phyloP scores from a whole-genome alignment of 1,140 invertebrate genomes.

The Macrobrachium nipponense region DNA sequence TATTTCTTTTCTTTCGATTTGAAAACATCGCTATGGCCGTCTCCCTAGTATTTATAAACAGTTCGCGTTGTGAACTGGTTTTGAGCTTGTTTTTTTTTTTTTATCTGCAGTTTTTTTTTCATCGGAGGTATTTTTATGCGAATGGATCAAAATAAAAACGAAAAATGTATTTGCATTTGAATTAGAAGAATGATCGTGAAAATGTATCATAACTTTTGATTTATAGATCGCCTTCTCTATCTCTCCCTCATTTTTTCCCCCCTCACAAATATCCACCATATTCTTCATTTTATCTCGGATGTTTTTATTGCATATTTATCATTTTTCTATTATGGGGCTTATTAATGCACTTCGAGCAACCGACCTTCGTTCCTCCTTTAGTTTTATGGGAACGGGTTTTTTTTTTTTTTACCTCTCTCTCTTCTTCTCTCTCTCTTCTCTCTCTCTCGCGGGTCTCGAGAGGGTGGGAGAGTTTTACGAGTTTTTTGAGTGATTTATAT shows the following conservation, averaged over 20 bases:
- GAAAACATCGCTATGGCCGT: no score
- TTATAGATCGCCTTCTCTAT: background rate
- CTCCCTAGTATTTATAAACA: no score
- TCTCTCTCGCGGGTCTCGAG: background rate
- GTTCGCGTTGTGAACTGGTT: no score
- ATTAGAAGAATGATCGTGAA: no score
- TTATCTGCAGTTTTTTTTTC: background rate
- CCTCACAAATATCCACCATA: background rate
- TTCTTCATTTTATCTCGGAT: background rate
- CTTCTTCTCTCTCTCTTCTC: background rate
- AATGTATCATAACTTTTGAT: no score
- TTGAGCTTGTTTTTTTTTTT: background rate
- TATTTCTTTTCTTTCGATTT: no score
- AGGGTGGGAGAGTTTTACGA: background rate
- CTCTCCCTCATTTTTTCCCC: background rate
- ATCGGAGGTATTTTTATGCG: background rate
- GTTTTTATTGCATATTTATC: background rate
- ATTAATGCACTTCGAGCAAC: no score
- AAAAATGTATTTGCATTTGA: background rate
- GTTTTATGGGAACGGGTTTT: background rate
- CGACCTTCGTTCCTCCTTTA: slow-evolving; percentile 6
- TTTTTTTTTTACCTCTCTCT: background rate
- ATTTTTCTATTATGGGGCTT: background rate
- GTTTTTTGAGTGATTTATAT: slow-evolving; percentile 20
- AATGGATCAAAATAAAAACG: background rate